A percentile compares a stretch with the other conserved stretches of the same genome.
Evolutionary conservation across 1,140 invertebrate genomes (phyloP).

Genomic region (Himalopsyche phryganea): DNA sequence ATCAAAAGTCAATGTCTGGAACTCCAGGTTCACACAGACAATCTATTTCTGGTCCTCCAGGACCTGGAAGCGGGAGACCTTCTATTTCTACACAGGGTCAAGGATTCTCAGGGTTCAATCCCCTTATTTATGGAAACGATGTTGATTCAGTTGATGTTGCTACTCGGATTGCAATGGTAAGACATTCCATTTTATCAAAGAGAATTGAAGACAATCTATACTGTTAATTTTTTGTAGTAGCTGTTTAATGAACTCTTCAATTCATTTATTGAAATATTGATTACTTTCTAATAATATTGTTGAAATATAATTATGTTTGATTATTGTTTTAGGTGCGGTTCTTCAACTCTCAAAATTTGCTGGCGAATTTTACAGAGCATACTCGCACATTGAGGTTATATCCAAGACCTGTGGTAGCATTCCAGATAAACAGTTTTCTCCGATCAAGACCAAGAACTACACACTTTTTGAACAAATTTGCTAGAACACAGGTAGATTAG

Average conservation of each 20-base stretch:
- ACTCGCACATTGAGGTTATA: constrained; percentile 94
- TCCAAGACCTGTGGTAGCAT: constrained; percentile 96
- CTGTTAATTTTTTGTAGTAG: too few species aligned
- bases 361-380: constrained; percentile 97
- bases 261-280: too few species aligned
- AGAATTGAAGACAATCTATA: too few species aligned
- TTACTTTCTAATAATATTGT: too few species aligned
- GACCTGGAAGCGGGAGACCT: constrained; percentile 35
- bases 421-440: constrained; percentile 97
- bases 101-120: constrained; percentile 62
- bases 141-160: constrained; percentile 98
- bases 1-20: constrained; percentile 17
- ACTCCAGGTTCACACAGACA: constrained; percentile 9
- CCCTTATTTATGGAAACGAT: constrained; percentile 93
- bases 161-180: constrained; percentile 95
- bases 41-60: constrained; percentile 31
- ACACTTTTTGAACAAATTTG: constrained; percentile 87
- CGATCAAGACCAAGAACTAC: constrained; percentile 85
- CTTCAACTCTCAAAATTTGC: constrained; percentile 94
- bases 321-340: constrained; percentile 75
- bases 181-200: constrained; percentile 21
- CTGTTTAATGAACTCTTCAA: too few species aligned
- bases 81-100: constrained; percentile 41
- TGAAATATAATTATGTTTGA: neutral
- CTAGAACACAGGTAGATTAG: constrained; percentile 77